These are phyloP conservation scores for Brotula barbata DNA, from an alignment of 2,797 vertebrate genomes.

Conservation along the genomic window DNA sequence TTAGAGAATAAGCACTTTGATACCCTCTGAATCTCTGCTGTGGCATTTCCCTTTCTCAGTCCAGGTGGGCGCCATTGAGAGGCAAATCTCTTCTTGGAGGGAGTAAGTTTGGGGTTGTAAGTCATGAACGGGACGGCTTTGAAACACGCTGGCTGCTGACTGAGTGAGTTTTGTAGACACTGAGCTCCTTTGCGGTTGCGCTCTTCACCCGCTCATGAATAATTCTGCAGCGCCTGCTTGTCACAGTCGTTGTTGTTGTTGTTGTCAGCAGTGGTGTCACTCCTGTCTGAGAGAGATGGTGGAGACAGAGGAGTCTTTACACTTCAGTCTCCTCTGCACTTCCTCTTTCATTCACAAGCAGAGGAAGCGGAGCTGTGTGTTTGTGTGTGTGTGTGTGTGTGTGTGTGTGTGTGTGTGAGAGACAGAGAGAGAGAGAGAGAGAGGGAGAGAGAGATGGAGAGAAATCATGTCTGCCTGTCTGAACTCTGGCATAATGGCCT, in stretches of 20 bases:
- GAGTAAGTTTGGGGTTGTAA: conserved; percentile 61
- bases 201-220: conserved; percentile 71
- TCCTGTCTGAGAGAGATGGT: conserved; percentile 65
- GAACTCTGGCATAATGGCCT: conserved; percentile 56
- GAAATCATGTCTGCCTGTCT: conserved; percentile 57
- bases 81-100: conserved; percentile 62
- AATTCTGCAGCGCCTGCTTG: conserved; percentile 59
- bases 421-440: conserved; percentile 32
- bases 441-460: conserved; percentile 22
- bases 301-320: conserved; percentile 74
- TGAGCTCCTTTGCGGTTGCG: conserved; percentile 66
- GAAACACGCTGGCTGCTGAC: conserved; percentile 57
- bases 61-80: conserved; percentile 74
- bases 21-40: conserved; percentile 32
- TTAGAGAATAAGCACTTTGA: conserved; percentile 68
- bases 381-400: conserved; percentile 28
- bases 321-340: conserved; percentile 65
- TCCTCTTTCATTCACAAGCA: conserved; percentile 69
- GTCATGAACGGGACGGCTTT: conserved; percentile 66
- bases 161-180: conserved; percentile 64
- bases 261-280: conserved; percentile 65
- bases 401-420: conserved; percentile 35
- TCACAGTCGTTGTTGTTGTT: conserved; percentile 69
- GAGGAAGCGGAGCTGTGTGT: conserved; percentile 50
- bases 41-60: conserved; percentile 50